Base-by-base conservation (phyloP, 2,888 invertebrate genomes). In the Lamproptera curius region DNA sequence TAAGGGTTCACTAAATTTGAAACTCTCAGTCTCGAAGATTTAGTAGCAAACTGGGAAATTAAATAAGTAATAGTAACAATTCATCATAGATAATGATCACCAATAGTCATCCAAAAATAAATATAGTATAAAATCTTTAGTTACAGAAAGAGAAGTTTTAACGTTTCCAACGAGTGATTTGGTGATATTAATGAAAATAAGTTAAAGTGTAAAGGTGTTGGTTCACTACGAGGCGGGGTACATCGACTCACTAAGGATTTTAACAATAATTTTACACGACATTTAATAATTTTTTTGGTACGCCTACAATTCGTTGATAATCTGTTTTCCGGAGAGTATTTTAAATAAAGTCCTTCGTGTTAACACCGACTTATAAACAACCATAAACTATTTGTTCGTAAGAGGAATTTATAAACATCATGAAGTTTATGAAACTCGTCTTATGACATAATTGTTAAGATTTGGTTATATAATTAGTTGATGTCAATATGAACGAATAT, bases 81-180 rank as follows among this genome's bases (percentile, higher is more conserved):
- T 47, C 33, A 37, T 20, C 20, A 37, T 33, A 47, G 42, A 47
- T 37, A 20, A 47, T 31, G 17, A 9, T 41, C 36, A 47, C 23
- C 33, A 47, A 47, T 47, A 47, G 37, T 42, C 23, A 47, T 47
- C 47, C 47, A 47, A 47, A 47, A 47, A 47, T 47, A 47, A 47
- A 47, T 47, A 37, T 47, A 35, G 35, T 38, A 33, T 38, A 47
- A 4, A 42, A 37, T 42, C 13, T 46, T 47, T 46, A 44, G 31
- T 28, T 16, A 44, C 15, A 36, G 46, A 46, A 46, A 46, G 16
- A 41, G 41, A 46, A 46, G 20, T n/a, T 16, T 31, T 45, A 14
- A 38, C 26, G 11, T 34, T 35, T 13, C 28, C 31, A 37, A 9
- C n/a, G n/a, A 28, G 36, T 37, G n/a, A n/a, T n/a, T n/a, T n/a